Conservation (phyloP, 2,888 invertebrate species). For the Pasiphila rectangulata region DNA sequence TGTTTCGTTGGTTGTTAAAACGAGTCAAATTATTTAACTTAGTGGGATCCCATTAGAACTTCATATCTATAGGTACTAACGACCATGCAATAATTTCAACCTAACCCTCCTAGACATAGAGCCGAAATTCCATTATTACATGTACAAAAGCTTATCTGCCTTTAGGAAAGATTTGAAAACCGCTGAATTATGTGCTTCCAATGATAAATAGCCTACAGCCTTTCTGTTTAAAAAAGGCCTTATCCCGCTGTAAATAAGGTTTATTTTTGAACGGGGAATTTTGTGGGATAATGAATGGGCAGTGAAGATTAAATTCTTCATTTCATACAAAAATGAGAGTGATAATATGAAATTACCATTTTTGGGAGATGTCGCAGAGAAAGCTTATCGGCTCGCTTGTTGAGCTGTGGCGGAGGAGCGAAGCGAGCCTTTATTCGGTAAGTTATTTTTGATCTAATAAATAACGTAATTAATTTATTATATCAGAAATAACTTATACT, state of each 20-base stretch:
- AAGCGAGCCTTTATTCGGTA: too few species aligned
- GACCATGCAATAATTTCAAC: not conserved
- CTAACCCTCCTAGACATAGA: not conserved
- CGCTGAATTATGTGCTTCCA: constrained; percentile 31
- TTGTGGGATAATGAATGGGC: constrained; percentile 4
- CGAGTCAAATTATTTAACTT: too few species aligned
- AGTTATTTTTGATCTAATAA: too few species aligned
- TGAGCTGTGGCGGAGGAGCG: too few species aligned
- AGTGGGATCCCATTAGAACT: too few species aligned
- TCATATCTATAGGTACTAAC: too few species aligned
- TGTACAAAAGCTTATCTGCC: constrained; percentile 21
- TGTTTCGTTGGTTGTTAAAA: too few species aligned
- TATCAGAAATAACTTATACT: too few species aligned
- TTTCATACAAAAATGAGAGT: constrained; percentile 2
- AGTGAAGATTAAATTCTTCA: constrained; percentile 8
- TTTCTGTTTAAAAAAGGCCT: not conserved
- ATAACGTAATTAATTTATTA: too few species aligned
- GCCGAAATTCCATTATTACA: not conserved
- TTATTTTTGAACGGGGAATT: constrained; percentile 3
- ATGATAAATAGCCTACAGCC: constrained; percentile 30
- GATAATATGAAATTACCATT: constrained; percentile 3
- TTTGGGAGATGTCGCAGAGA: not conserved
- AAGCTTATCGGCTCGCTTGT: not conserved
- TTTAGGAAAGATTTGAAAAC: constrained; percentile 29
- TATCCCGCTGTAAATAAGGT: not conserved